Evolutionary conservation across 64 coral and sea anemone genomes (phyloP).

Genomic region (Dendrophyllia cribrosa): DNA sequence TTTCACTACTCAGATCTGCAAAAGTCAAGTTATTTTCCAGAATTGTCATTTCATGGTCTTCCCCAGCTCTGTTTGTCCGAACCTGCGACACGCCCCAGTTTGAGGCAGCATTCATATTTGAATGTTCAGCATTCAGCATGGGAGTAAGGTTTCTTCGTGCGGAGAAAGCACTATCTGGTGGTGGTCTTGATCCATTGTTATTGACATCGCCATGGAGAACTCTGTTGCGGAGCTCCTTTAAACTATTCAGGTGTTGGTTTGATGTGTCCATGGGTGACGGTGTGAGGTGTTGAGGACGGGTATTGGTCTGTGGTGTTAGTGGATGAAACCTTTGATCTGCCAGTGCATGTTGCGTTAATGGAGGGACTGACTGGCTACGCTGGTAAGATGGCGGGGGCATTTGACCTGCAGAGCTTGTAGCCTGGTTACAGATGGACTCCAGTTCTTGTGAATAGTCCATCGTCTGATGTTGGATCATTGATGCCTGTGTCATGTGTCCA

Average conservation of each 20-base stretch:
- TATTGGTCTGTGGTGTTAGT: slow-evolving; percentile 90
- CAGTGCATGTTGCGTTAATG: slow-evolving; percentile 85
- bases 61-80: slow-evolving; percentile 28
- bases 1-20: slow-evolving; percentile 84
- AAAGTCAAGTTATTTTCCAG: slow-evolving; percentile 90
- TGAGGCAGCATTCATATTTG: slow-evolving; percentile 47
- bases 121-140: slow-evolving; percentile 84
- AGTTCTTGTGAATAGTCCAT: slow-evolving; percentile 89
- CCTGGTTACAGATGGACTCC: slow-evolving; percentile 79
- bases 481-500: slow-evolving; percentile 53
- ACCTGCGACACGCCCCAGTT: slow-evolving; percentile 35
- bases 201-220: slow-evolving; percentile 96
- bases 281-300: slow-evolving; percentile 77
- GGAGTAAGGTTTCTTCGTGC: slow-evolving; percentile 88
- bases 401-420: slow-evolving; percentile 45
- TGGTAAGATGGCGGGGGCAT: slow-evolving; percentile 77
- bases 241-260: slow-evolving; percentile 83
- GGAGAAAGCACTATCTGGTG: slow-evolving; percentile 79
- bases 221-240: slow-evolving; percentile 96
- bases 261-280: slow-evolving; percentile 79
- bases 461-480: slow-evolving; percentile 72
- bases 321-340: slow-evolving; percentile 92
- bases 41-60: slow-evolving; percentile 94
- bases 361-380: slow-evolving; percentile 96
- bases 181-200: slow-evolving; percentile 92